Percentiles rank a stretch among this genome's conserved stretches.
Conservation (phyloP, 2,888 invertebrate species). For the Sabatieria punctata region DNA sequence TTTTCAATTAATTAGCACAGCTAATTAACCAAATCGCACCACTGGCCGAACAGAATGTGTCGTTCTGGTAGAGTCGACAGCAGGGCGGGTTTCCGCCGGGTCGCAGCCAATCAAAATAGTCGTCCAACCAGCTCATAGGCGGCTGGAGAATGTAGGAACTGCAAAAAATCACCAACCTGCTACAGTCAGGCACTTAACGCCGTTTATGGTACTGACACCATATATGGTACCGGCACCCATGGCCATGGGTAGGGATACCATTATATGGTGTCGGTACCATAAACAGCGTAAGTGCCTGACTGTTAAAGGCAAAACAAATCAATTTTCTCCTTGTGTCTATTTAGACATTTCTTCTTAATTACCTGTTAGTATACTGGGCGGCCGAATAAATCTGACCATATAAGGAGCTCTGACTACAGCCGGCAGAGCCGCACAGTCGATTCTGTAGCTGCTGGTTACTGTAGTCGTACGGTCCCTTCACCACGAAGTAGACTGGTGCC, state of each 20-base stretch:
- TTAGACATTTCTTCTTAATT: too few relatives aligned
- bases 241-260: neutral
- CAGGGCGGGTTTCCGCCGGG: slow-evolving; percentile 29
- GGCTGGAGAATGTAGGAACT: slow-evolving; percentile 66
- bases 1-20: neutral
- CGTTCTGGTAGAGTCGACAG: slow-evolving; percentile 34
- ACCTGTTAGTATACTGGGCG: slow-evolving; percentile 35
- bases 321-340: slow-evolving; percentile 31
- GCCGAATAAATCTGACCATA: slow-evolving; percentile 34
- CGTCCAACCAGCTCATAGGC: slow-evolving; percentile 84
- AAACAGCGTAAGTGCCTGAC: too few relatives aligned
- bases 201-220: too few relatives aligned
- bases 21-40: slow-evolving; percentile 42
- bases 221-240: too few relatives aligned
- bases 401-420: slow-evolving; percentile 34
- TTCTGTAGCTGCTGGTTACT: slow-evolving; percentile 50
- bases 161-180: too few relatives aligned
- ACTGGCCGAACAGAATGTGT: slow-evolving; percentile 49
- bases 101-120: slow-evolving; percentile 76
- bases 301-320: too few relatives aligned
- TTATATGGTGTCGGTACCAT: too few relatives aligned
- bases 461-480: slow-evolving; percentile 61
- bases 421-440: slow-evolving; percentile 40
- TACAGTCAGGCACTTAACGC: too few relatives aligned
- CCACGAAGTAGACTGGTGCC: slow-evolving; percentile 79